Conservation (phyloP, 2,113 vertebrate species). For the Carollia perspicillata region DNA sequence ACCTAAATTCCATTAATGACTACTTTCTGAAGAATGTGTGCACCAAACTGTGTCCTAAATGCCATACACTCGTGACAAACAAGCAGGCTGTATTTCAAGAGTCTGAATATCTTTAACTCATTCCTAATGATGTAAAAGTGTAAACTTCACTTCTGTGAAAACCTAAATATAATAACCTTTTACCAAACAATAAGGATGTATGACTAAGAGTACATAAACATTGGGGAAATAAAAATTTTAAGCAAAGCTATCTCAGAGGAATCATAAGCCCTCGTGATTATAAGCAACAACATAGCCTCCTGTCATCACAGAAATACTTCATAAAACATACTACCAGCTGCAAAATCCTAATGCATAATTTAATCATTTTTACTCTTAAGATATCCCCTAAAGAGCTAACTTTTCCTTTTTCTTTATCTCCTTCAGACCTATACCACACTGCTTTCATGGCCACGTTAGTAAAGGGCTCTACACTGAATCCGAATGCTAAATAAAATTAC, state of each 20-base stretch:
- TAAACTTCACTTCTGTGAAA: neutral
- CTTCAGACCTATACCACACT: neutral
- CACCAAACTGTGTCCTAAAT: neutral
- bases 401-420: neutral
- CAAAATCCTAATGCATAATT: neutral
- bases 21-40: neutral
- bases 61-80: neutral
- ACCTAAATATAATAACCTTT: neutral
- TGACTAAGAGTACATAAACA: neutral
- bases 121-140: neutral
- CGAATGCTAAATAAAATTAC: neutral
- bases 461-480: neutral
- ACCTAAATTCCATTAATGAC: neutral
- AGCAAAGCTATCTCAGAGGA: neutral
- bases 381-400: neutral
- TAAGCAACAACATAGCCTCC: neutral
- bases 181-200: neutral
- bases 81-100: neutral
- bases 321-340: neutral
- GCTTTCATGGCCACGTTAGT: neutral
- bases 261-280: neutral
- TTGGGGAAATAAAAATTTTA: neutral
- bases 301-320: neutral
- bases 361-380: neutral
- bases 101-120: neutral